Base-by-base conservation (phyloP, 2,888 invertebrate genomes). In the Abrostola tripartita region DNA sequence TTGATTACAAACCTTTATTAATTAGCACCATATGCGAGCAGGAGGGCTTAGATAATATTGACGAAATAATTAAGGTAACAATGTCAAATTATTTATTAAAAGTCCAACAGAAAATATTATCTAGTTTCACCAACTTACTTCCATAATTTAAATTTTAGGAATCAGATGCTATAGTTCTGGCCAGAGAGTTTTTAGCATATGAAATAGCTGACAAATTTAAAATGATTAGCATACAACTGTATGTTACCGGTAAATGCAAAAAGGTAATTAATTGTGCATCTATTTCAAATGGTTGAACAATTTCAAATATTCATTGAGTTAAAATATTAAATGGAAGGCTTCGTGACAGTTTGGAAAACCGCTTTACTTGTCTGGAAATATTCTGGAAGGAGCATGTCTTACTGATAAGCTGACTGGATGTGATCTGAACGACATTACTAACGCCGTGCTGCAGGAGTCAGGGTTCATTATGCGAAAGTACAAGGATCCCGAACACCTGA, bases 201-300 rank as follows among this genome's bases (percentile, higher is more conserved):
- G 44, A 47, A 47, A 24, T 47, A 47, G 44, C 44, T 14, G 44
- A 47, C 14, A 47, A 24, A 24, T 24, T 24, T 24, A 47, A 47
- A 47, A 47, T 47, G 14, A 24, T 47, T 9, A 47, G 24, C 24
- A 47, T 47, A 12, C 44, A 47, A 47, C 9, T 47, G 10, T 47
- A 47, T 24, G 44, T 47, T 24, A 8, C 9, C 24, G 44, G 44
- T 0, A 47, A 47, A 47, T 47, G 44, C 44, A 14, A 24, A 47
- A 6, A 47, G 44, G 44, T 47, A 24, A 40, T 40, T 40, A 0
- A 5, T 40, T 24, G 14, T 9, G 2, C 0, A 7, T 24, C 24
- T 24, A 24, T 24, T 24, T 24, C 24, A 24, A 24, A 24, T 24
- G 24, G 24, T 24, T 24, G 24, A 24, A 24, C 24, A 24, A 24